A percentile compares a stretch with the other conserved stretches of the same genome.
Conservation (phyloP, 1,140 invertebrate genomes). For the Trichoplusia ni region DNA sequence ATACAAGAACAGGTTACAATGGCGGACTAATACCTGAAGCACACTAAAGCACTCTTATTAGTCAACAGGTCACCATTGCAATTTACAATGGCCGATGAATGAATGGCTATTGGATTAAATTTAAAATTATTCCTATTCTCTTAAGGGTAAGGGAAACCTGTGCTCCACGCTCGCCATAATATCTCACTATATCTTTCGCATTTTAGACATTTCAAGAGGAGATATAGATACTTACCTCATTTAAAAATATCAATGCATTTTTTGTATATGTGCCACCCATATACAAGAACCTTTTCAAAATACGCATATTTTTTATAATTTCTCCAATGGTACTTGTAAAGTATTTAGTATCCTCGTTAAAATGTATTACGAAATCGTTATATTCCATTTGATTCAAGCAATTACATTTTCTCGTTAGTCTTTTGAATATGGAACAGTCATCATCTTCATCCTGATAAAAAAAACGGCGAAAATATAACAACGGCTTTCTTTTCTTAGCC, state of each 20-base stretch:
- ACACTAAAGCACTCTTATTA: no score
- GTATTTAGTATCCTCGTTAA: constrained; percentile 66
- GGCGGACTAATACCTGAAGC: no score
- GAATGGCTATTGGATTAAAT: no score
- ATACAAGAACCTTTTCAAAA: constrained; percentile 70
- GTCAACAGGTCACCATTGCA: no score
- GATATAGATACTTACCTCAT: constrained; percentile 51
- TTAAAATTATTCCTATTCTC: no score
- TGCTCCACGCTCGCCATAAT: no score
- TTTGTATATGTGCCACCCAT: constrained; percentile 63
- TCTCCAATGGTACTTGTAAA: constrained; percentile 59
- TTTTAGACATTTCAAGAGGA: no score
- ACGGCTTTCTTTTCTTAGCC: no score
- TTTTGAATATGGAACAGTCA: constrained; percentile 68
- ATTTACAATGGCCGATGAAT: no score
- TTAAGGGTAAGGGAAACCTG: no score
- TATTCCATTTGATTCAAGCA: constrained; percentile 63
- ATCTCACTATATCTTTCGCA: no score
- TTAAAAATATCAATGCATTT: constrained; percentile 69
- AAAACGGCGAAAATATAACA: background rate
- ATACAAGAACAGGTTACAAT: no score
- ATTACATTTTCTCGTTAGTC: constrained; percentile 65
- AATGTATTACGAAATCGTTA: constrained; percentile 72
- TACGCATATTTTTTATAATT: constrained; percentile 71
- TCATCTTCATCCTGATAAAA: constrained; percentile 53